Base-by-base conservation (phyloP, 2,797 vertebrate genomes). In the Pagetopsis macropterus region DNA sequence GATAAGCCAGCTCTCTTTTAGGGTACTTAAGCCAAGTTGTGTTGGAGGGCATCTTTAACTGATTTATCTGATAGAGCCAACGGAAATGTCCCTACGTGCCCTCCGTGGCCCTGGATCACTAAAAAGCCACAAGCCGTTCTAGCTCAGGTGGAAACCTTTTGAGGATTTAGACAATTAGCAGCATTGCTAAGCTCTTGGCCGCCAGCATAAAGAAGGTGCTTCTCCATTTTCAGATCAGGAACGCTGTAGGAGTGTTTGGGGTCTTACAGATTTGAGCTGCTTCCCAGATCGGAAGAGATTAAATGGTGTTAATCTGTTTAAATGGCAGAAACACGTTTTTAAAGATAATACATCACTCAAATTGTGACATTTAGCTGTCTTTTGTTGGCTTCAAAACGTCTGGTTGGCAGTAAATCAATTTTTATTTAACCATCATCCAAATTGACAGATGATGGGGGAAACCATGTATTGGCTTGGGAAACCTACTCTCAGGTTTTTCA, bases 21-120 rank as follows among this genome's bases (percentile, higher is more conserved):
- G 62, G 76, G 75, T 75, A 72, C 83, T 92, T 91, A 93, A 92
- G 84, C 81, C 84, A 74, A 79, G 76, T 86, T 88, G 84, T 77
- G 87, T 93, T 88, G 23, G 79, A 86, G 92, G 89, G 90, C 85
- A 88, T 74, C 88, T 93, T 92, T 89, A 91, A 88, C 79, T 77
- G 65, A 83, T 88, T 90, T 90, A 94, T 94, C 92, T 92, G 92
- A 91, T 93, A 8, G 82, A 88, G 84, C 55, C 65, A 72, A 54
- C 31, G 59, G 87, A 92, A 92, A 80, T 84, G 87, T 87, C 82
- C 84, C 76, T 70, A 78, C 83, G 67, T 82, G 88, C 80, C 87
- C 88, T 83, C 75, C 4, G 40, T 60, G 63, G 82, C 80, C 81
- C 63, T 48, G 70, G 79, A 84, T 86, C 75, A 78, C 37, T 72